Evolutionary conservation across 2,113 vertebrate genomes (phyloP).

Genomic region (Passerina amoena): DNA sequence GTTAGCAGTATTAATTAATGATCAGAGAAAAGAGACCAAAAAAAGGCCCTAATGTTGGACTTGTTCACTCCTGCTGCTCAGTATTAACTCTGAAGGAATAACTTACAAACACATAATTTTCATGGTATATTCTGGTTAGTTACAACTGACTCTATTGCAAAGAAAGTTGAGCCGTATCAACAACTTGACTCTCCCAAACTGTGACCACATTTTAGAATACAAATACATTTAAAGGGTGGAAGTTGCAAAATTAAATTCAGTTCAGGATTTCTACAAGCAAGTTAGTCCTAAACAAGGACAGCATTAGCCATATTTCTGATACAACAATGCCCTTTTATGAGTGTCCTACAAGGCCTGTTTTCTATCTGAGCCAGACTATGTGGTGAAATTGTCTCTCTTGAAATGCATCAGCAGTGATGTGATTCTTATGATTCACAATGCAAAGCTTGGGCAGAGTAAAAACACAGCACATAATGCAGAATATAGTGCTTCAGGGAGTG

Average conservation of each 20-base stretch:
- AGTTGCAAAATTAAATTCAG: neutral
- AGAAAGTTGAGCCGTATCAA: neutral
- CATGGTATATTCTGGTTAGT: neutral
- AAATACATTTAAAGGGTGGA: neutral
- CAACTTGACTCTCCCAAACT: neutral
- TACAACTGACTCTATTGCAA: neutral
- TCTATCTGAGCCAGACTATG: neutral
- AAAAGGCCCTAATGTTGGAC: neutral
- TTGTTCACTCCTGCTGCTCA: neutral
- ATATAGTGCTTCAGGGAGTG: neutral
- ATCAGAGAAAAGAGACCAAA: neutral
- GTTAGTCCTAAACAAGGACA: neutral
- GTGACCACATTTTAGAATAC: neutral
- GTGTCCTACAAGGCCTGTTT: neutral
- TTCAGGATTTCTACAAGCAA: neutral
- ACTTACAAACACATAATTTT: neutral
- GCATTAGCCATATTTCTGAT: neutral
- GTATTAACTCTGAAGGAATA: neutral
- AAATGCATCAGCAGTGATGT: neutral
- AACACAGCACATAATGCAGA: neutral
- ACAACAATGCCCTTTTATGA: accelerated
- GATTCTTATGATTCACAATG: neutral
- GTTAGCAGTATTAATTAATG: neutral
- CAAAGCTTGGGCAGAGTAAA: neutral
- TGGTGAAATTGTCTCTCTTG: neutral